Conservation (phyloP, 2,113 vertebrate genomes). For the Lophochroa leadbeateri region DNA sequence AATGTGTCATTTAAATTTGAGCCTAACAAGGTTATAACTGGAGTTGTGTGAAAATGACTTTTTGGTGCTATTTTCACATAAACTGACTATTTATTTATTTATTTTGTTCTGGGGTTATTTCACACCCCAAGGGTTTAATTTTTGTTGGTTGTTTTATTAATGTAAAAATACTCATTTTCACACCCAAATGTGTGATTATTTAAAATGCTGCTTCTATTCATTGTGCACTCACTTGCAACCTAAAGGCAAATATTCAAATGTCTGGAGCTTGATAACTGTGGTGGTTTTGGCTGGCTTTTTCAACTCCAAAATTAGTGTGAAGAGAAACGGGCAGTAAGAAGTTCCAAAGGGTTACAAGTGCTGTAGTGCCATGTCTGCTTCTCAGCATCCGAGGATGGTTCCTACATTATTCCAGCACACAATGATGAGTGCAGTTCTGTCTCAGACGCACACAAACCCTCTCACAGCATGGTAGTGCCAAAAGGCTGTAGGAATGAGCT, state of each 20-base stretch:
- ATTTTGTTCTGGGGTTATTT: constrained; percentile 66
- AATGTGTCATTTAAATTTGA: constrained; percentile 59
- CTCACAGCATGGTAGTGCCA: background rate
- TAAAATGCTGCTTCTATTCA: constrained; percentile 60
- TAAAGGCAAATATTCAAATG: constrained; percentile 56
- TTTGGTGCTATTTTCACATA: constrained; percentile 63
- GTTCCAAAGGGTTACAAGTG: background rate
- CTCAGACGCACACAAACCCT: background rate
- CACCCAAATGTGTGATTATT: constrained; percentile 66
- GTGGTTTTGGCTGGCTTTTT: constrained; percentile 28
- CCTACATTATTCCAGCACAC: background rate
- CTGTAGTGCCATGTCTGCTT: background rate
- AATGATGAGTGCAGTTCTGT: background rate
- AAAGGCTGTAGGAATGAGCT: background rate
- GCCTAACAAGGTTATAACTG: constrained; percentile 55
- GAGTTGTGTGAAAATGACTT: constrained; percentile 65
- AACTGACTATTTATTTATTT: constrained; percentile 62
- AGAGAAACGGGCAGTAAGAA: background rate
- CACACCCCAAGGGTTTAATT: constrained; percentile 58
- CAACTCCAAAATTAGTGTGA: background rate
- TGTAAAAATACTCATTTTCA: constrained; percentile 70
- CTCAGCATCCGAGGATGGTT: background rate
- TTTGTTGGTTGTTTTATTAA: constrained; percentile 69
- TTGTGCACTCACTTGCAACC: constrained; percentile 45
- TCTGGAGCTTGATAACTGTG: constrained; percentile 9